Percentiles rank a stretch among this genome's conserved stretches.
Evolutionary conservation across 2,888 invertebrate species (phyloP).

Genomic region (Limnephilus rhombicus): DNA sequence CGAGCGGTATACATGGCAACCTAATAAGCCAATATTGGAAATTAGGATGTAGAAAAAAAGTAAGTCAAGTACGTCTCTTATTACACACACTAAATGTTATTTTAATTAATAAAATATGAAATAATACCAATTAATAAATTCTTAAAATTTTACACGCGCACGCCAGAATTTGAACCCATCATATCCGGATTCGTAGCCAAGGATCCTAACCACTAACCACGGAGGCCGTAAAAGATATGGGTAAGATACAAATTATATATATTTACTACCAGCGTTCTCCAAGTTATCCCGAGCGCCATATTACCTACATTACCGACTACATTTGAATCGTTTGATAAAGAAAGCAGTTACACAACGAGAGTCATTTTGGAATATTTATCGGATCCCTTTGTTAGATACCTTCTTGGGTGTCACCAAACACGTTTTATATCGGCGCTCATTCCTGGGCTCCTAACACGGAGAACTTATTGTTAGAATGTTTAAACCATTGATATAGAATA

Average conservation of each 20-base stretch:
- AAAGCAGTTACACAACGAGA: constrained; percentile 50
- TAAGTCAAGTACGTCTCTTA: too few species aligned
- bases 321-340: constrained; percentile 45
- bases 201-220: too few species aligned
- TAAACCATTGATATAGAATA: not conserved
- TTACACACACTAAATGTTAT: too few species aligned
- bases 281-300: not conserved
- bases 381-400: constrained; percentile 52
- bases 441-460: not conserved
- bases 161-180: too few species aligned
- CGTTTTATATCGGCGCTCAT: constrained; percentile 34
- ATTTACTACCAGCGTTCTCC: not conserved
- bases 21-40: too few species aligned
- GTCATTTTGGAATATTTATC: constrained; percentile 56
- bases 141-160: too few species aligned
- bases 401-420: constrained; percentile 54
- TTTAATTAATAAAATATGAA: too few species aligned
- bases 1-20: too few species aligned
- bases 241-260: not conserved
- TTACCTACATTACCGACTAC: constrained; percentile 18
- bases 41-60: too few species aligned
- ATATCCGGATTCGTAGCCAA: too few species aligned
- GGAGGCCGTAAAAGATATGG: too few species aligned
- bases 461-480: not conserved
- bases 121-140: too few species aligned